phyloP scores from a whole-genome alignment of 2,888 invertebrate species.

The Heliconius sara region DNA sequence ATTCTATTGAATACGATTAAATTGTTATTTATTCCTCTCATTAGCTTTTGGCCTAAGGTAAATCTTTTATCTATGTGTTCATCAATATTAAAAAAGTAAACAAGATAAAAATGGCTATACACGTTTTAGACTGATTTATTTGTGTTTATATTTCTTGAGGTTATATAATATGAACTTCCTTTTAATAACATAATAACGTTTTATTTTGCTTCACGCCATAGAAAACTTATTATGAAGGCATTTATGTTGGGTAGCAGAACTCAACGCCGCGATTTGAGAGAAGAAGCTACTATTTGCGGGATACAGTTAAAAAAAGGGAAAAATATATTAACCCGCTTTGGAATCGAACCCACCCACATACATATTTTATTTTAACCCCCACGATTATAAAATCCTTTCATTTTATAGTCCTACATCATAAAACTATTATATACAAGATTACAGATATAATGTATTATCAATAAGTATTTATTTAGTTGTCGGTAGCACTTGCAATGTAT shows the following conservation, averaged over 20 bases:
- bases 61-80: conserved; percentile 10
- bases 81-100: conserved; percentile 14
- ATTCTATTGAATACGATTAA: conserved; percentile 15
- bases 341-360: neutral
- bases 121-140: neutral
- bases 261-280: neutral
- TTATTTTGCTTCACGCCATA: neutral
- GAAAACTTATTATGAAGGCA: neutral
- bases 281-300: too few species aligned
- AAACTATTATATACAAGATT: neutral
- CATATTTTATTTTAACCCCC: neutral
- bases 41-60: conserved; percentile 4
- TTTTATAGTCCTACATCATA: neutral
- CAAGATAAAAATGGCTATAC: neutral
- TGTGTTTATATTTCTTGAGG: neutral
- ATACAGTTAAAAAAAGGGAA: too few species aligned
- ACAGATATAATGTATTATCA: neutral
- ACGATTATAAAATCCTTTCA: neutral
- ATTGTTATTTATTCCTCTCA: conserved; percentile 8
- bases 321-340: too few species aligned
- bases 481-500: neutral
- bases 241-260: neutral
- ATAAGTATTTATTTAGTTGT: neutral
- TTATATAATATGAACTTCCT: neutral
- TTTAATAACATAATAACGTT: neutral